Conservation (phyloP, 2,797 vertebrate genomes). For the Rhinatrema bivittatum region DNA sequence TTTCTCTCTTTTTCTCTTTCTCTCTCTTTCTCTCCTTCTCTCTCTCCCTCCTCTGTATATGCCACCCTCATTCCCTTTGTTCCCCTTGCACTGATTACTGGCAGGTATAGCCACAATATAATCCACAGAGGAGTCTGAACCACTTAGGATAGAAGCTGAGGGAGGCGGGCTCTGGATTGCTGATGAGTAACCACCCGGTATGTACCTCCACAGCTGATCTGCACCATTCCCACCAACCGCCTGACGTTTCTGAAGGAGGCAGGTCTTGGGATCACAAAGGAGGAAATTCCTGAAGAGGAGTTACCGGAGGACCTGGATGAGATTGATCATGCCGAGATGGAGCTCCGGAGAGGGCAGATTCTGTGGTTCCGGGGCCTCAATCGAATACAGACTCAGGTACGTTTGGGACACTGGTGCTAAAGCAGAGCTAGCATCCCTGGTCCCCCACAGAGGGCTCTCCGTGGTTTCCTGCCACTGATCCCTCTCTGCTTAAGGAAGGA, state of each 20-base stretch:
- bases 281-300: constrained; percentile 79
- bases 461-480: neutral
- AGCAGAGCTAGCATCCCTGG: neutral
- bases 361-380: constrained; percentile 98
- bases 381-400: constrained; percentile 98
- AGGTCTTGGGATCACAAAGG: constrained; percentile 83
- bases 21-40: neutral
- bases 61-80: neutral
- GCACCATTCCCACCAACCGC: constrained; percentile 78
- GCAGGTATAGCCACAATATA: no score
- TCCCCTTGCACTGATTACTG: neutral
- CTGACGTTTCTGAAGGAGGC: constrained; percentile 95
- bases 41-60: neutral
- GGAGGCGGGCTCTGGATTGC: neutral
- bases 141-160: neutral
- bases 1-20: neutral
- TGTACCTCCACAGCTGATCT: constrained; percentile 64
- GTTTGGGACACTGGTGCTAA: no score
- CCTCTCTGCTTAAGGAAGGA: no score
- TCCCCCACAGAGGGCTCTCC: neutral
- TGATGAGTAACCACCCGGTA: neutral
- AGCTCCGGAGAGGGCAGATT: constrained; percentile 89
- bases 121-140: no score
- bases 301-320: constrained; percentile 77
- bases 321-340: constrained; percentile 94